Evolutionary conservation across 1,140 invertebrate species (phyloP).

Genomic region (Drosophila elegans): DNA sequence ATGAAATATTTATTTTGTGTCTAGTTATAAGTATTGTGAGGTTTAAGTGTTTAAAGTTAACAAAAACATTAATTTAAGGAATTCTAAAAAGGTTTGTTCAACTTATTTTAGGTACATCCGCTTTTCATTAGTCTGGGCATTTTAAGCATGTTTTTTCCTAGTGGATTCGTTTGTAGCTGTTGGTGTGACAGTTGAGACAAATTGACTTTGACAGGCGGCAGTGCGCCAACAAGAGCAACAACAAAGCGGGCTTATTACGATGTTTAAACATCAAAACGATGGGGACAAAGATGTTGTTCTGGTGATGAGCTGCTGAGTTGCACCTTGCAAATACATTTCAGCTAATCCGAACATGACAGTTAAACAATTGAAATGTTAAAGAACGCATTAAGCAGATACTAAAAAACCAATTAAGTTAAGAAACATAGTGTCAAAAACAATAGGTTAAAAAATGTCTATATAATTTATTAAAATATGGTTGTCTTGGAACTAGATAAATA

Average conservation of each 20-base stretch:
- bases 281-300: slow-evolving; percentile 3
- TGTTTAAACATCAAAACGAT: slow-evolving; percentile 21
- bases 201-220: slow-evolving; percentile 67
- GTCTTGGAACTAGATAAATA: no score
- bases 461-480: no score
- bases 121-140: not conserved
- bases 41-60: not conserved
- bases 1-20: no score
- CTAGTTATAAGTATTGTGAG: no score
- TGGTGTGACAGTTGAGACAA: slow-evolving; percentile 59
- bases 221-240: slow-evolving; percentile 39
- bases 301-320: slow-evolving; percentile 35
- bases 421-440: no score
- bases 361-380: no score
- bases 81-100: no score
- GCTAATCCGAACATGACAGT: not conserved
- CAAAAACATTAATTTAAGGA: not conserved
- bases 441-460: no score
- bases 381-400: no score
- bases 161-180: slow-evolving; percentile 19
- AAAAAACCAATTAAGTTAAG: no score
- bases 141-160: not conserved
- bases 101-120: not conserved
- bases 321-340: slow-evolving; percentile 31
- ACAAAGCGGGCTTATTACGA: slow-evolving; percentile 15